Evolutionary conservation across 2,797 vertebrate genomes (phyloP), one percentile per base, ranked within the genome.

Genomic region (Parauchenoglanis ngamensis): DNA sequence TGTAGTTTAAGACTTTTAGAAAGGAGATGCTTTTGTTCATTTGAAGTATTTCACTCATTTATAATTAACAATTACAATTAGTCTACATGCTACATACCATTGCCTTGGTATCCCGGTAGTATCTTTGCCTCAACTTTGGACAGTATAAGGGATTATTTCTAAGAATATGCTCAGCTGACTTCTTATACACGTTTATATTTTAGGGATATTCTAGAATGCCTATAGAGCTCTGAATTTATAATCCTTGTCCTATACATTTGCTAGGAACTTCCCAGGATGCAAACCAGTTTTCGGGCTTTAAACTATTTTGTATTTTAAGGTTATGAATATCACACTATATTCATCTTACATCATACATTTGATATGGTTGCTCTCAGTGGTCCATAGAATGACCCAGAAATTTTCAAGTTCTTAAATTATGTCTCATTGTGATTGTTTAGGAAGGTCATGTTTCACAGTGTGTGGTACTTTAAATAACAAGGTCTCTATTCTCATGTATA

Each of bases 221-320:
- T 49, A 25, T 31, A 52, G 67, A 31, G 4, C 65, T 49, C 57
- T 73, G 91, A 91, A 28, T 80, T 67, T 92, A 89, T 86, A 90
- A 87, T 73, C 44, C 19, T 49, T 63, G 46, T 75, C 46, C 57
- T 81, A 84, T 90, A 86, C 87, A 56, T 81, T 92, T 91, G 54
- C 89, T 80, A 87, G 91, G 92, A 94, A 67, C 46, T 87, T 84
- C 85, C 94, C 93, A 95, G 91, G 92, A 91, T 88, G 91, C 93
- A 94, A 93, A 95, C 92, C 93, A 89, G 88, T 40, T 59, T 89
- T 86, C 23, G 72, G 83, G n/a, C 65, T 86, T 65, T 49, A 28
- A 23, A 87, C 87, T 77, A 67, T 56, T 23, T 86, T 63, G 12
- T 17, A 52, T 52, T 5, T 75, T 31, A 83, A 15, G 65, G 56